These are phyloP conservation scores for Muscicapa adusta DNA, from an alignment of 2,113 vertebrate genomes.

Conservation along the genomic window DNA sequence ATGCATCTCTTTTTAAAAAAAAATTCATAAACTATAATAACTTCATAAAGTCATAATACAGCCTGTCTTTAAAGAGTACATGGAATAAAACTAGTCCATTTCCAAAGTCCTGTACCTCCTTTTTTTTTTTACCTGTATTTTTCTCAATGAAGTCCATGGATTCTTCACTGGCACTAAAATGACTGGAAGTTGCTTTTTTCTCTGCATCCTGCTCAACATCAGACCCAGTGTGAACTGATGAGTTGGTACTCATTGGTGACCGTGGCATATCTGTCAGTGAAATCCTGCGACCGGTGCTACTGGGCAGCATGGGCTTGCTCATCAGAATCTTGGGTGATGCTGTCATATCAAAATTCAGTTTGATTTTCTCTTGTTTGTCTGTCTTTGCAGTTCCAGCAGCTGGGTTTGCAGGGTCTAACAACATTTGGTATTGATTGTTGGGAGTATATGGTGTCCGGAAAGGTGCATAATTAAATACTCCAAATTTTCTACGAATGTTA, in stretches of 20 bases:
- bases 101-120: neutral
- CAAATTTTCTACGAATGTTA: conserved; percentile 94
- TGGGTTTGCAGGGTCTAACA: conserved; percentile 89
- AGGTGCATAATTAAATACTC: conserved; percentile 95
- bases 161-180: conserved; percentile 95
- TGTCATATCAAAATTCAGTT: conserved; percentile 95
- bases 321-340: conserved; percentile 94
- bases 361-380: conserved; percentile 93
- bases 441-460: conserved; percentile 96
- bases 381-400: conserved; percentile 86
- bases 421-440: conserved; percentile 97
- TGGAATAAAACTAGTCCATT: neutral
- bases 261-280: conserved; percentile 93
- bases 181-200: conserved; percentile 87
- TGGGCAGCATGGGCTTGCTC: conserved; percentile 84
- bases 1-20: neutral
- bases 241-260: conserved; percentile 97
- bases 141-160: conserved; percentile 95
- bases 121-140: conserved; percentile 70
- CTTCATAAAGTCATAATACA: neutral
- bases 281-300: conserved; percentile 83
- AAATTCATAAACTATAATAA: neutral
- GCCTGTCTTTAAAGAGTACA: neutral
- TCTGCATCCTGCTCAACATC: conserved; percentile 92
- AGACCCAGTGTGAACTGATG: conserved; percentile 94